These are phyloP conservation scores for Zoanthus solanderi DNA, from an alignment of 92 coral and sea anemone species.

Conservation along the genomic window DNA sequence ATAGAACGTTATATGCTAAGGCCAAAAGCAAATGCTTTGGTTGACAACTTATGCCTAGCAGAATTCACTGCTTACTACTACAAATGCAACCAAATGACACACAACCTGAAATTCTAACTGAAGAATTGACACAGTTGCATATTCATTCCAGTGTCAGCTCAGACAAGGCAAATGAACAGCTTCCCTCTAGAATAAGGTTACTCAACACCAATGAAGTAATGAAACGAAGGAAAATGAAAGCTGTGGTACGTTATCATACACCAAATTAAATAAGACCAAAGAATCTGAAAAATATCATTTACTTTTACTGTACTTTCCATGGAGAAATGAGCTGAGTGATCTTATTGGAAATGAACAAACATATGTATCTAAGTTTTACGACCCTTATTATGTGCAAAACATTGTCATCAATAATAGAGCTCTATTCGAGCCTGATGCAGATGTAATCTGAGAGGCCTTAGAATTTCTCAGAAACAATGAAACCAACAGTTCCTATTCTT, in stretches of 20 bases:
- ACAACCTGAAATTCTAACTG: neutral
- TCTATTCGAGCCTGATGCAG: slow-evolving; percentile 39
- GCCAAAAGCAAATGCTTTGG: neutral
- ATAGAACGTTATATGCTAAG: neutral
- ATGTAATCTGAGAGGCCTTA: slow-evolving; percentile 28
- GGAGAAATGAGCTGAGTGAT: neutral
- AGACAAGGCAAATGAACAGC: slow-evolving; percentile 1
- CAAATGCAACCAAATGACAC: neutral
- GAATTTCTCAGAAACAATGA: slow-evolving; percentile 36
- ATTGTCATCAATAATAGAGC: slow-evolving; percentile 36
- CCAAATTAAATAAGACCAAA: too few relatives aligned
- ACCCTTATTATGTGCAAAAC: slow-evolving; percentile 6
- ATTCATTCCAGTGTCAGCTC: neutral
- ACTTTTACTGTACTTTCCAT: neutral
- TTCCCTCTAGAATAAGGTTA: neutral
- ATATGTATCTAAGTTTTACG: neutral
- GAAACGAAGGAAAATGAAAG: neutral
- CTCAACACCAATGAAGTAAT: neutral
- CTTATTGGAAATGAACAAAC: neutral
- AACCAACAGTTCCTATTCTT: slow-evolving; percentile 22
- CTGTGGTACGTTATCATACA: neutral
- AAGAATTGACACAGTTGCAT: neutral
- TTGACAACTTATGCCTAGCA: neutral
- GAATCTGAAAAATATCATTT: neutral
- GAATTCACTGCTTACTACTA: neutral